Evolutionary conservation across 2,888 invertebrate genomes (phyloP).

Genomic region (Octonoba sinensis): DNA sequence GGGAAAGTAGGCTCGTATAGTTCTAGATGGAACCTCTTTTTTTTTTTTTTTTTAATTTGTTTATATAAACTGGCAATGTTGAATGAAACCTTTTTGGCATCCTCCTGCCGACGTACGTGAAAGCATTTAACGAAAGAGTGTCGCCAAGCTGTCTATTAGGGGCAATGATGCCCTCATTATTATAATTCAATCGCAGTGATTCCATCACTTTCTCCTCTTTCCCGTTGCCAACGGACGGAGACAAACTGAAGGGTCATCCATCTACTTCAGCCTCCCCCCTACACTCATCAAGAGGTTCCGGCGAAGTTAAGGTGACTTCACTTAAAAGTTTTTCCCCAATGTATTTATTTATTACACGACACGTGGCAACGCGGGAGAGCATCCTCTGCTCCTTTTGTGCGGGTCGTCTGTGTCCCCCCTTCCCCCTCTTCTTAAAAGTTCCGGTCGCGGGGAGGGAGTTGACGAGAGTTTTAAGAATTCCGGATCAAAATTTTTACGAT

Average conservation of each 20-base stretch:
- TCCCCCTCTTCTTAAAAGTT: slow-evolving; percentile 31
- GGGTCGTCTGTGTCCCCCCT: slow-evolving; percentile 5
- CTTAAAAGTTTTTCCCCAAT: slow-evolving; percentile 38
- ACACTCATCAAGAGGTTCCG: slow-evolving; percentile 34
- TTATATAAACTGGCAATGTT: too few relatives aligned
- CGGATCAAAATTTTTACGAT: slow-evolving; percentile 52
- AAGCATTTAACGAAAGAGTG: slow-evolving; percentile 4
- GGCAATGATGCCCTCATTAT: slow-evolving; percentile 54
- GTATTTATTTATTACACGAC: slow-evolving; percentile 61
- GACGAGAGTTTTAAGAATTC: slow-evolving; percentile 60
- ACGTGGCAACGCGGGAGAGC: slow-evolving; percentile 38
- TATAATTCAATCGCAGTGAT: slow-evolving; percentile 60
- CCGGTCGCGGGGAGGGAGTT: slow-evolving; percentile 18
- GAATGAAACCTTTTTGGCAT: too few relatives aligned
- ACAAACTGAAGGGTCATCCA: slow-evolving; percentile 64
- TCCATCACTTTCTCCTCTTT: slow-evolving; percentile 47
- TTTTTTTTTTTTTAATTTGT: too few relatives aligned
- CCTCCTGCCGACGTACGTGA: too few relatives aligned
- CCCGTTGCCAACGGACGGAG: slow-evolving; percentile 57
- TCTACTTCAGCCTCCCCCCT: slow-evolving; percentile 56
- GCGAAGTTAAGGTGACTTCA: slow-evolving; percentile 56
- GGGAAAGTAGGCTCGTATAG: too few relatives aligned
- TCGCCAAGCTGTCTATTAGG: slow-evolving; percentile 37
- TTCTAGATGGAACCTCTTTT: too few relatives aligned
- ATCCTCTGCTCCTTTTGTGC: slow-evolving; percentile 39